phyloP scores from a whole-genome alignment of 2,113 vertebrate genomes.

The Desmodus rotundus region DNA sequence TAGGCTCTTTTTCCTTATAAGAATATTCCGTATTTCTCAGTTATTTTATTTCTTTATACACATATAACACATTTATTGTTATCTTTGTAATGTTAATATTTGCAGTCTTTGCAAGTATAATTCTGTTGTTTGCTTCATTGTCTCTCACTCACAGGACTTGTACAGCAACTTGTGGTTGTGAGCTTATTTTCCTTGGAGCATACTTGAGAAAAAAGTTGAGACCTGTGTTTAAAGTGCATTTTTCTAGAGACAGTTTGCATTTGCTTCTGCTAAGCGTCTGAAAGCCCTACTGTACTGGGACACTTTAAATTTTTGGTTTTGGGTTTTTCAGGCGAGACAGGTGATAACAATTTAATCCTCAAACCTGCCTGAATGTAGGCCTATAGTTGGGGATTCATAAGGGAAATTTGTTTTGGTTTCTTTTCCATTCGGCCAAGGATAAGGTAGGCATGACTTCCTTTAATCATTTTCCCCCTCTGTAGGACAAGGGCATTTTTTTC shows the following conservation, averaged over 20 bases:
- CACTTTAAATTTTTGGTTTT: background rate
- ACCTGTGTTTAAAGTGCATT: background rate
- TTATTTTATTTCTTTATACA: background rate
- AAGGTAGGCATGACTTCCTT: background rate
- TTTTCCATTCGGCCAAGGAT: background rate
- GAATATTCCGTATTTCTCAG: background rate
- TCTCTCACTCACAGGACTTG: background rate
- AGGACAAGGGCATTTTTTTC: background rate
- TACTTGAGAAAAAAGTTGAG: background rate
- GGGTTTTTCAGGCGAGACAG: background rate
- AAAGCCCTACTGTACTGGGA: background rate
- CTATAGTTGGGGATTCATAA: background rate
- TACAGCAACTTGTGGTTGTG: background rate
- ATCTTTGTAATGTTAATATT: background rate
- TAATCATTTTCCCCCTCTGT: background rate
- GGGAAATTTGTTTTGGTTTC: background rate
- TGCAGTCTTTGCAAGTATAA: background rate
- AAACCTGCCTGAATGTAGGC: background rate
- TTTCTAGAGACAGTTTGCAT: background rate
- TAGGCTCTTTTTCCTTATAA: background rate
- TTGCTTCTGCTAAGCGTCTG: background rate
- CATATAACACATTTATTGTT: background rate
- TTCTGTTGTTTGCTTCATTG: background rate
- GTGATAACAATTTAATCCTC: background rate
- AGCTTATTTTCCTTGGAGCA: background rate